Evolutionary conservation across 2,888 invertebrate genomes (phyloP).

Genomic region (Agapetus fuscipes): DNA sequence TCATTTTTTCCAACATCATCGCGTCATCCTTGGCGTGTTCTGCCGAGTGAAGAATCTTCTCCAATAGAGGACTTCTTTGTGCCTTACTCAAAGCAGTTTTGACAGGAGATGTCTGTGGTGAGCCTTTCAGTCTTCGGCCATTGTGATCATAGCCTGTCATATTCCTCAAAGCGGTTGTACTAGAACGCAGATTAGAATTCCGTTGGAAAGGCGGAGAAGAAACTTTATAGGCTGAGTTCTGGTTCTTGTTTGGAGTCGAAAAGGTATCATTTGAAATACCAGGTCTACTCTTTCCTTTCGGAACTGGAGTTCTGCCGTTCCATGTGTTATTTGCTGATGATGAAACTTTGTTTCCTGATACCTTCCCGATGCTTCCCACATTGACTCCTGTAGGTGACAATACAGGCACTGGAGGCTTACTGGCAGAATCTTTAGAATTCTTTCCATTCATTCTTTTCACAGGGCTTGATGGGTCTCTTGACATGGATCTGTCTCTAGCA

Average conservation of each 20-base stretch:
- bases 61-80: slow-evolving; percentile 54
- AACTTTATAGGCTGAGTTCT: slow-evolving; percentile 40
- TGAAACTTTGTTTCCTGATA: slow-evolving; percentile 40
- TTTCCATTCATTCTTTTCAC: slow-evolving; percentile 33
- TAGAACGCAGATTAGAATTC: slow-evolving; percentile 40
- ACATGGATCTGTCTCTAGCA: slow-evolving; percentile 20
- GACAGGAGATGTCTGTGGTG: slow-evolving; percentile 34
- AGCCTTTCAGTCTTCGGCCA: slow-evolving; percentile 35
- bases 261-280: slow-evolving; percentile 38
- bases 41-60: slow-evolving; percentile 63
- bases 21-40: slow-evolving; percentile 65
- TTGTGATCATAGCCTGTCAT: slow-evolving; percentile 36
- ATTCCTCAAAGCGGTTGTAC: slow-evolving; percentile 35
- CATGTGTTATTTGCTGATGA: slow-evolving; percentile 57
- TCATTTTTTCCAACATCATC: slow-evolving; percentile 63
- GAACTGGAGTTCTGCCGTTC: slow-evolving; percentile 54
- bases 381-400: slow-evolving; percentile 38
- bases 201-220: slow-evolving; percentile 39
- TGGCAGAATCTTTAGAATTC: slow-evolving; percentile 36
- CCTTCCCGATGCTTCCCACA: slow-evolving; percentile 34
- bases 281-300: slow-evolving; percentile 32
- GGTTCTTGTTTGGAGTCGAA: slow-evolving; percentile 26
- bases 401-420: slow-evolving; percentile 38
- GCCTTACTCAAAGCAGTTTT: slow-evolving; percentile 50
- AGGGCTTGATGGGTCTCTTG: slow-evolving; percentile 22